These are phyloP conservation scores for Ramphastos sulfuratus DNA, from an alignment of 2,113 vertebrate genomes.

Conservation along the genomic window DNA sequence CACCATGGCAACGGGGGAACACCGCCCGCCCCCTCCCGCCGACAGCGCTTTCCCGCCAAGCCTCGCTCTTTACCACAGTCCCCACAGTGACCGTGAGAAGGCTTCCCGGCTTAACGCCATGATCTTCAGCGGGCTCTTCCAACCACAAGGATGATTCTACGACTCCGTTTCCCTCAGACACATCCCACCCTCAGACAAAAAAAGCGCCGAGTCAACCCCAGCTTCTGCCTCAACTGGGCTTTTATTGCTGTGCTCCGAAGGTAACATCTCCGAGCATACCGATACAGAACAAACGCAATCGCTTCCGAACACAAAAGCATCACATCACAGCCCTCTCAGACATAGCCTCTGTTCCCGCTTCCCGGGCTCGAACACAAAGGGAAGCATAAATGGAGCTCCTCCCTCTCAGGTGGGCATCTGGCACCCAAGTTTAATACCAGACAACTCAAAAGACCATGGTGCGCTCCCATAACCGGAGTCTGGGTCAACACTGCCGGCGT, in stretches of 20 bases:
- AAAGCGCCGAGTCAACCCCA: background rate
- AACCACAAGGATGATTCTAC: background rate
- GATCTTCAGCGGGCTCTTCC: background rate
- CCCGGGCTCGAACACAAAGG: accelerated
- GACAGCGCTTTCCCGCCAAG: background rate
- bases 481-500: accelerated
- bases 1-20: background rate
- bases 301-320: background rate
- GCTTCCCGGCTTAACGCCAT: too few species aligned
- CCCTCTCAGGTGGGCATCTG: accelerated
- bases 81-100: too few species aligned
- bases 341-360: accelerated
- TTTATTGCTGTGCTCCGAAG: conserved; percentile 20
- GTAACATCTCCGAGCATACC: accelerated
- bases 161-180: background rate
- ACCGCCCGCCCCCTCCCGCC: background rate
- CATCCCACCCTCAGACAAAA: background rate
- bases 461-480: background rate
- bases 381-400: accelerated
- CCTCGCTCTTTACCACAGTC: background rate
- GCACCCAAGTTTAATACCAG: accelerated
- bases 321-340: accelerated
- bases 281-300: accelerated
- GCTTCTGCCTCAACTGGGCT: accelerated
- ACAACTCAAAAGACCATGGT: background rate